These are phyloP conservation scores for Stictocephala bisonia DNA, from an alignment of 2,888 invertebrate species.

Conservation along the genomic window DNA sequence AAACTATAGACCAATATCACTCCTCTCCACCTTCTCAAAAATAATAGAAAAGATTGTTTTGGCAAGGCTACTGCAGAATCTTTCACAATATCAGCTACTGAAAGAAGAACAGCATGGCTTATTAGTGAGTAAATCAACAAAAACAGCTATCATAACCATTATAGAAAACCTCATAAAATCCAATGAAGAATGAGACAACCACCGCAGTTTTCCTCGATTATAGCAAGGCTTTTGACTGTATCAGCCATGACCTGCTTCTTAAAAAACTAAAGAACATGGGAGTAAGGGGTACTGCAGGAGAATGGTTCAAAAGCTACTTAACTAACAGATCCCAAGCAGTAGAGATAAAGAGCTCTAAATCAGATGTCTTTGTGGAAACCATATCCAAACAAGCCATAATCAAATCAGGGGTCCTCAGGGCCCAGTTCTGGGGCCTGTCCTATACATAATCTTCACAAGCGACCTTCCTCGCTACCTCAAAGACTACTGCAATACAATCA, in stretches of 20 bases:
- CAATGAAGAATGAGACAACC: no score
- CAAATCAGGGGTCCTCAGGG: constrained; percentile 18
- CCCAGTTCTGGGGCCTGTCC: constrained; percentile 6
- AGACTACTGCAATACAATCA: constrained; percentile 17
- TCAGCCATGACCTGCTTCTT: constrained; percentile 3
- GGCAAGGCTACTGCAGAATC: not conserved
- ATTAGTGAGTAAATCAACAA: not conserved
- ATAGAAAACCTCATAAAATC: no score
- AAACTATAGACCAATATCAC: constrained; percentile 5
- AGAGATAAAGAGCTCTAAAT: constrained; percentile 2
- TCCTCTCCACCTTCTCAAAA: no score
- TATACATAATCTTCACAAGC: constrained; percentile 1
- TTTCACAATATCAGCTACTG: constrained; percentile 5
- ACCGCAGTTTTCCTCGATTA: no score
- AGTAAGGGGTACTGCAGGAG: no score
- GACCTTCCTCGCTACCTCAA: not conserved
- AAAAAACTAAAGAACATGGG: constrained; percentile 17
- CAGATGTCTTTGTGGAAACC: not conserved
- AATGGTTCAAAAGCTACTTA: constrained; percentile 19
- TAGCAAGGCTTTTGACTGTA: constrained; percentile 14
- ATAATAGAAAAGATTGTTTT: no score
- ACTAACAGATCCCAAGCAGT: constrained; percentile 17
- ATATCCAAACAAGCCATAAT: not conserved
- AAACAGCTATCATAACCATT: not conserved
- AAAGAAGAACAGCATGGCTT: constrained; percentile 16